Conservation (phyloP, 2,888 invertebrate species). For the Oeneis ivallda region DNA sequence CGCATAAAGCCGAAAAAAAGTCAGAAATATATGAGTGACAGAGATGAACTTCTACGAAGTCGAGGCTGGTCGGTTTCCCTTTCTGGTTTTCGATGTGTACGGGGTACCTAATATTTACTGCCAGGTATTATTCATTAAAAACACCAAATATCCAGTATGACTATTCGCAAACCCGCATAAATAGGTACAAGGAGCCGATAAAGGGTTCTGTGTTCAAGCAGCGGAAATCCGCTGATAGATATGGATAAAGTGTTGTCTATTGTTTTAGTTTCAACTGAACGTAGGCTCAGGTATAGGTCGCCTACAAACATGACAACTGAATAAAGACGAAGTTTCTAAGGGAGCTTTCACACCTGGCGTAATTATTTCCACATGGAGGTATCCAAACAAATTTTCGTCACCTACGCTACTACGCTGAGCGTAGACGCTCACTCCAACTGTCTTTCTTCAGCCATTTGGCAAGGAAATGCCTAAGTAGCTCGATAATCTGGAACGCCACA, state of each 20-base stretch:
- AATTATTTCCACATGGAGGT: no score
- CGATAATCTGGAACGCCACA: no score
- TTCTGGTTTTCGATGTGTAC: background rate
- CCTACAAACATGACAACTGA: background rate
- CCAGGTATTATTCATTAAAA: background rate
- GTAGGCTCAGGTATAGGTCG: constrained; percentile 16
- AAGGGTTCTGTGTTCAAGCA: constrained; percentile 26
- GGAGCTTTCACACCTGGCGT: background rate
- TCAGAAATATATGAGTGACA: no score
- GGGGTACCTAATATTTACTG: no score
- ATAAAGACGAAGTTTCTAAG: background rate
- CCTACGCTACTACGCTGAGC: no score
- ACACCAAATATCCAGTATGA: background rate
- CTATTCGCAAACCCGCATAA: constrained; percentile 19
- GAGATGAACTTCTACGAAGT: no score
- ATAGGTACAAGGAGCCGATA: constrained; percentile 26
- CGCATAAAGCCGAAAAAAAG: no score
- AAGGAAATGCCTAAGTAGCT: no score
- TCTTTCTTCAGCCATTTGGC: no score
- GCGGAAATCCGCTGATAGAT: constrained; percentile 35
- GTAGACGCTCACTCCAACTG: no score
- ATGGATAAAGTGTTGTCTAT: constrained; percentile 27
- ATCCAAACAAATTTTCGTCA: no score
- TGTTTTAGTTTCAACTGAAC: constrained; percentile 23
- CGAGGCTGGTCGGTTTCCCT: no score